These are phyloP conservation scores for Mus pahari DNA, from an alignment of 2,113 vertebrate genomes.

Conservation along the genomic window DNA sequence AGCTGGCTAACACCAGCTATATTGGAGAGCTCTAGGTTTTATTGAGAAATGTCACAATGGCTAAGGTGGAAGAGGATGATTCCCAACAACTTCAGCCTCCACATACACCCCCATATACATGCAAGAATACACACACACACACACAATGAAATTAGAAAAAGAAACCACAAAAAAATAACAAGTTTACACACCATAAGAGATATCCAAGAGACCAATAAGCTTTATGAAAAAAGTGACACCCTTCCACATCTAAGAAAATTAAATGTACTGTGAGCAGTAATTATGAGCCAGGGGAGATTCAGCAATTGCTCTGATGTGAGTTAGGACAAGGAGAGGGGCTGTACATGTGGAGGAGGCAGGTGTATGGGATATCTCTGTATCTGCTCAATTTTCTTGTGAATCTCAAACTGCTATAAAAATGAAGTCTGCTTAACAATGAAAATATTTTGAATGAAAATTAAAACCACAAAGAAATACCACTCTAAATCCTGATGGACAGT, in stretches of 20 bases:
- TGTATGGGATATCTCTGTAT: neutral
- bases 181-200: neutral
- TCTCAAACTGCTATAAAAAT: neutral
- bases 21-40: neutral
- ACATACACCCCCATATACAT: neutral
- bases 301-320: neutral
- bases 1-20: neutral
- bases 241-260: slow-evolving; percentile 13
- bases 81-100: neutral
- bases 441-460: neutral
- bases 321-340: neutral
- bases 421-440: neutral
- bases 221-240: neutral
- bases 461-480: slow-evolving; percentile 39
- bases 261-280: neutral
- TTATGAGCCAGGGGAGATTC: neutral
- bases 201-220: slow-evolving; percentile 46
- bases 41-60: neutral
- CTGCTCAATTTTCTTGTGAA: neutral
- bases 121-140: neutral
- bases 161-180: slow-evolving; percentile 11
- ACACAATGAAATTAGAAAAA: neutral
- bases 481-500: neutral
- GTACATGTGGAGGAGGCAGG: neutral
- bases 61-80: neutral